These are phyloP conservation scores for Hylaea fasciaria DNA, from an alignment of 2,888 invertebrate genomes.

Conservation along the genomic window DNA sequence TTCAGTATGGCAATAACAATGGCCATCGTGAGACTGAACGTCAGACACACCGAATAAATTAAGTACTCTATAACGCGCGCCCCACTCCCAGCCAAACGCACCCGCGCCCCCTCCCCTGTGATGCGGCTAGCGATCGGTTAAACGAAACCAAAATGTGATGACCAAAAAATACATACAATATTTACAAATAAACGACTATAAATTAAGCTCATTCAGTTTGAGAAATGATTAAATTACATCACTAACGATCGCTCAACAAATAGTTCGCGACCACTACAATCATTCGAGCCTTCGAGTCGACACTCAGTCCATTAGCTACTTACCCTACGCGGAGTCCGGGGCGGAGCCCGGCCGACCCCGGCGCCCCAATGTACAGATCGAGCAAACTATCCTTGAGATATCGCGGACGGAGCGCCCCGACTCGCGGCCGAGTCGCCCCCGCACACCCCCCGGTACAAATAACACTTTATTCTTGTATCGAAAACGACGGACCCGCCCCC, in stretches of 20 bases:
- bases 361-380: not conserved
- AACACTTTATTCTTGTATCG: slow-evolving; percentile 26
- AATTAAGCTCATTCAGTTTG: slow-evolving; percentile 77
- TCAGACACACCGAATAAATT: slow-evolving; percentile 63
- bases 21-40: slow-evolving; percentile 51
- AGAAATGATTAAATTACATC: slow-evolving; percentile 71
- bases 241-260: slow-evolving; percentile 67
- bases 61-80: slow-evolving; percentile 44
- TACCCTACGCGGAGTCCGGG: slow-evolving; percentile 10
- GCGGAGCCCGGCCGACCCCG: not conserved
- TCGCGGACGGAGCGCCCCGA: not conserved
- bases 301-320: slow-evolving; percentile 35
- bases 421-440: slow-evolving; percentile 1
- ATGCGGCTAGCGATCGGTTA: too few species aligned
- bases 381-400: not conserved
- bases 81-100: slow-evolving; percentile 32
- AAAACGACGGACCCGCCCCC: not conserved
- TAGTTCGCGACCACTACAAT: slow-evolving; percentile 29
- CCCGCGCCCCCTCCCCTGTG: slow-evolving; percentile 14
- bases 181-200: slow-evolving; percentile 79
- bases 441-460: slow-evolving; percentile 11
- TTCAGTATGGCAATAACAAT: slow-evolving; percentile 56
- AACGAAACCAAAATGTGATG: slow-evolving; percentile 53
- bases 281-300: slow-evolving; percentile 29
- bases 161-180: slow-evolving; percentile 75